Base-by-base conservation (phyloP, 2,888 invertebrate genomes). In the Rambutsinella grinnellia region DNA sequence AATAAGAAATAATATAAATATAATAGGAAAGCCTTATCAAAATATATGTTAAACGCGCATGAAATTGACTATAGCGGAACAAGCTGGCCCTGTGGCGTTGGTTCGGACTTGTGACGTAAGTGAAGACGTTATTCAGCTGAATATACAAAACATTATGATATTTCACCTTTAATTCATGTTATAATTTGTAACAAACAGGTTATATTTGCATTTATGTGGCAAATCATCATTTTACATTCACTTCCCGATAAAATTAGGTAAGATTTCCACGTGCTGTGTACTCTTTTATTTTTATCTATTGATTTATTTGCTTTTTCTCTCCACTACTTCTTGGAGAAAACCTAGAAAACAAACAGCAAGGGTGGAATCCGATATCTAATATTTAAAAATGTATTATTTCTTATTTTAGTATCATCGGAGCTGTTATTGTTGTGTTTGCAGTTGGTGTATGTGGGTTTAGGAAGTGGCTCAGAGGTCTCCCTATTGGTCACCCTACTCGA, bases 401-500 rank as follows among this genome's bases (percentile, higher is more conserved):
- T 44, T 44, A 10, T 57, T 70, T 10, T 53, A 82, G 82, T 27
- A 49, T 81, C 2, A 56, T 78, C n/a, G 82, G 82, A 44, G 79
- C 82, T 0, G 53, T 58, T 3, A 79, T 82, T 21, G 81, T 82
- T 19, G 75, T 81, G 10, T 56, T 69, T 13, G 81, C 81, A 15
- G 80, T 82, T 49, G 44, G 69, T 1, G 24, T 82, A 17, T 81
- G 79, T n/a, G 81, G 80, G 1, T 68, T 82, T 13, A 49, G 81
- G 56, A 82, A 82, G 58, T 82, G 81, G 81, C 70, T 81, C 2
- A 46, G 78, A 27, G 78, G 74, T 15, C 28, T 82, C 15, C 75
- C 80, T 2, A 63, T 78, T 8, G 80, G 79, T 2, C 76, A 82
- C 27, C 69, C 62, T 0, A 72, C 69, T 1, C 36, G 79, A 58